phyloP scores from a whole-genome alignment of 2,888 invertebrate species.

The Drosophila anceps region DNA sequence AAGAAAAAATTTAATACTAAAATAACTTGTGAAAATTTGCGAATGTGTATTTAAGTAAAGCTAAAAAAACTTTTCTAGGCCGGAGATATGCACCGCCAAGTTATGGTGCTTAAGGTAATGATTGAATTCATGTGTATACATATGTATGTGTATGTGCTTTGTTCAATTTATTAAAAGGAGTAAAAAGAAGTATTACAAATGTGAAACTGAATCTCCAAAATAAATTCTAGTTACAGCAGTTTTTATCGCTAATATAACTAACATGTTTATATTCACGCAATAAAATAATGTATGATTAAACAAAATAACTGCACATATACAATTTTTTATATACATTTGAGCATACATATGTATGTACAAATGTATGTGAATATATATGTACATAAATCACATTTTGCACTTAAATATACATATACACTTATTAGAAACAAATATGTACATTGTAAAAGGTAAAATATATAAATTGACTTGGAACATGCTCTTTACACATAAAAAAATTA shows the following conservation, averaged over 20 bases:
- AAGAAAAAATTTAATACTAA: conserved; percentile 48
- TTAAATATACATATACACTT: no score
- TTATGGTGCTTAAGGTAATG: conserved; percentile 51
- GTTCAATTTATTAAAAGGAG: neutral
- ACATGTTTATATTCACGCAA: neutral
- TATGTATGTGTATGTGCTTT: conserved; percentile 11
- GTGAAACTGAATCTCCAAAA: neutral
- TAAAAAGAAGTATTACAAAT: neutral
- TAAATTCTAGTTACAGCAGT: no score
- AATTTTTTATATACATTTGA: neutral
- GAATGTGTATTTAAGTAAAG: conserved; percentile 55
- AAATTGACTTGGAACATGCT: no score
- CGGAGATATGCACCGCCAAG: conserved; percentile 43
- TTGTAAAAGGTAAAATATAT: no score
- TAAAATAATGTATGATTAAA: neutral
- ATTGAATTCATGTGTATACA: conserved; percentile 18
- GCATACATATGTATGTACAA: neutral
- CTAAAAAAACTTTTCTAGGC: conserved; percentile 22
- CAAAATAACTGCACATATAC: neutral
- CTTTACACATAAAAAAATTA: no score
- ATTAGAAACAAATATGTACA: no score
- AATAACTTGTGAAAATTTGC: conserved; percentile 46
- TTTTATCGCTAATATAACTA: neutral
- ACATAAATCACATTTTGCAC: neutral
- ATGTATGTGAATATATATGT: neutral